phyloP scores from a whole-genome alignment of 1,140 invertebrate genomes.

The Ctenoplectra terminalis region DNA sequence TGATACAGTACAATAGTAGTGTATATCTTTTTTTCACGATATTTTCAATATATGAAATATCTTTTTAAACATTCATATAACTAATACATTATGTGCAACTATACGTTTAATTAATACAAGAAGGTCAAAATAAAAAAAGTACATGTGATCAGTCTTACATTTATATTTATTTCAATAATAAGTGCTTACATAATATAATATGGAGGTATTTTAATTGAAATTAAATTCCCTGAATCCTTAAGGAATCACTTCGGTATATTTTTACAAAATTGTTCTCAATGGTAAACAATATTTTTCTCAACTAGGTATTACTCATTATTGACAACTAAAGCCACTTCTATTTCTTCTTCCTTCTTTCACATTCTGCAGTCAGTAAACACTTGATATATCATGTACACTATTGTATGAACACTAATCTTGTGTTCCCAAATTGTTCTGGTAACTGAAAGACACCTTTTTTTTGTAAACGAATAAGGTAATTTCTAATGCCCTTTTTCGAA shows the following conservation, averaged over 20 bases:
- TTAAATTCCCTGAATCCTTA: constrained; percentile 72
- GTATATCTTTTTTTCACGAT: not conserved
- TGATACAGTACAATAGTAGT: not conserved
- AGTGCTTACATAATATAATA: constrained; percentile 79
- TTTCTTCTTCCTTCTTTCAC: constrained; percentile 46
- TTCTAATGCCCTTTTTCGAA: constrained; percentile 57
- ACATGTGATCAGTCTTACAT: constrained; percentile 77
- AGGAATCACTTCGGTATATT: constrained; percentile 56
- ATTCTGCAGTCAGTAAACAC: constrained; percentile 47
- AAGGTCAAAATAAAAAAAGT: constrained; percentile 32
- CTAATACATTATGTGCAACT: not conserved
- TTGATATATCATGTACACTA: constrained; percentile 44
- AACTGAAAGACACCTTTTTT: constrained; percentile 61
- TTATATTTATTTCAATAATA: constrained; percentile 81
- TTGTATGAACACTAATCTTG: constrained; percentile 48
- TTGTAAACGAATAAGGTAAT: constrained; percentile 61
- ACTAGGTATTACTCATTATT: constrained; percentile 54
- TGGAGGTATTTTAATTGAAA: constrained; percentile 81
- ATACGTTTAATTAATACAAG: not conserved
- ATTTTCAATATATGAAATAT: not conserved
- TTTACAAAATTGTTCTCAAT: constrained; percentile 47
- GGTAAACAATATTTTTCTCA: constrained; percentile 48
- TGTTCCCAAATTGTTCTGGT: constrained; percentile 60
- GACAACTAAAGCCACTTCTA: constrained; percentile 62
- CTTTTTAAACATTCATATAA: constrained; percentile 1